Base-by-base conservation (phyloP, 2,797 vertebrate genomes). In the Apodemus agrarius region DNA sequence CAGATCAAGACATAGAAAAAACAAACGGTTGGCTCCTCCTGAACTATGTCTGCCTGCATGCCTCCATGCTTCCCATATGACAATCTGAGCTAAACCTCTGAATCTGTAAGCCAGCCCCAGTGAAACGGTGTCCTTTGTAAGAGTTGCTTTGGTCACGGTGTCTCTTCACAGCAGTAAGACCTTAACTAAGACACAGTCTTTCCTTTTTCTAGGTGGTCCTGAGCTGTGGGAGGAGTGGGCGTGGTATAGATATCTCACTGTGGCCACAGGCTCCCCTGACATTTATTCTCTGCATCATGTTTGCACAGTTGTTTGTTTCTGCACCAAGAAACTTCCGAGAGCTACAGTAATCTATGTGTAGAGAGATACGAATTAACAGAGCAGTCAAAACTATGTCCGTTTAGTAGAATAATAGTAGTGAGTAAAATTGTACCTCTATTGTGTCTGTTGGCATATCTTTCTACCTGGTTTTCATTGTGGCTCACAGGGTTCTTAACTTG, bases 191-290 rank as follows among this genome's bases (percentile, higher is more conserved):
- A 21, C 67, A 72, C 34, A 37, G 67, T 21, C 67, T 37, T 72
- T 34, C 43, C 12, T 22, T 65, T 49, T 22, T 34, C 3, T 11
- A 65, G 29, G 34, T 24, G 63, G 12, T 67, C 82, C 61, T 22
- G 11, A 49, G 43, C 83, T 43, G 13, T 34, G 19, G 19, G 43
- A 49, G 19, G 43, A n/a, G 43, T 34, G 31, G 83, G 31, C 8
- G 3, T 52, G 43, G 34, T n/a, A 24, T n/a, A 85, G 63, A 24
- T 9, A 13, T 10, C 63, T 24, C 12, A 0, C 40, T 43, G 57
- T 31, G 24, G 37, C 37, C 31, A 4, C 1, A 1, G 3, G 4
- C 26, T 19, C 8, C 4, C 40, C 14, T 0, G 1, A 63, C 57
- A 43, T 26, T 61, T 40, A 31, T 11, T 61, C 80, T 40, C n/a